A percentile compares a stretch with the other conserved stretches of the same genome.
Conservation (phyloP, 2,113 vertebrate genomes). For the Gymnocephalus cernua region DNA sequence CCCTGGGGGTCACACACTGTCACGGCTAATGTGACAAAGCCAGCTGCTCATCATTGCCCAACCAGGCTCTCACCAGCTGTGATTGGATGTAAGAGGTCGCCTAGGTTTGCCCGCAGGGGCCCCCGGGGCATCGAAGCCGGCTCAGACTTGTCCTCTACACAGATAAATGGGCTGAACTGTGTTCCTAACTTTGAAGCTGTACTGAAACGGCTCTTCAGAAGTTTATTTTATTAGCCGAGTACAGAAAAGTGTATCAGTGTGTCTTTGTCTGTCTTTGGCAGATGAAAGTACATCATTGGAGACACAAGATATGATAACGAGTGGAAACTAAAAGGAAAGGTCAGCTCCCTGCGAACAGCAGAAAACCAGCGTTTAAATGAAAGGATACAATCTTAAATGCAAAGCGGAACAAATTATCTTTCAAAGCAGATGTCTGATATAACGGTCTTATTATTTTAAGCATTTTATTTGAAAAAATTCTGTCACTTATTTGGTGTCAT, state of each 20-base stretch:
- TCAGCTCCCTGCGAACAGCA: conserved; percentile 27
- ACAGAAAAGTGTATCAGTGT: not conserved
- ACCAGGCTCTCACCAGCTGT: conserved; percentile 67
- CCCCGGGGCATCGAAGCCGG: conserved; percentile 12
- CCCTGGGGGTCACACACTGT: conserved; percentile 63
- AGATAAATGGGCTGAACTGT: conserved; percentile 46
- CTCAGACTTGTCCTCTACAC: conserved; percentile 50
- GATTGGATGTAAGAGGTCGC: conserved; percentile 72
- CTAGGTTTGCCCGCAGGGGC: conserved; percentile 21
- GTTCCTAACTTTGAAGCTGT: conserved; percentile 35
- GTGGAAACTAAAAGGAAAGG: conserved; percentile 38
- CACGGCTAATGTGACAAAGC: conserved; percentile 72
- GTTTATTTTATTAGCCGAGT: conserved; percentile 17
- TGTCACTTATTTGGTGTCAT: too few relatives aligned
- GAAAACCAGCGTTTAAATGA: conserved; percentile 19
- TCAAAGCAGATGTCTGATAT: conserved; percentile 5
- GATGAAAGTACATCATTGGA: conserved; percentile 32
- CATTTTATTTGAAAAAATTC: not conserved
- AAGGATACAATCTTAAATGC: conserved; percentile 25
- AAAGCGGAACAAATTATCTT: conserved; percentile 23
- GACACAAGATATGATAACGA: conserved; percentile 14
- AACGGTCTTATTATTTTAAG: not conserved
- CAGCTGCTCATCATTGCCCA: conserved; percentile 72
- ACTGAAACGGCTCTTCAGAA: not conserved
- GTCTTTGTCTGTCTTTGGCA: not conserved